Evolutionary conservation across 2,888 invertebrate species (phyloP), one percentile per base, ranked within the genome.

Genomic region (Melangyna quadrimaculata): DNA sequence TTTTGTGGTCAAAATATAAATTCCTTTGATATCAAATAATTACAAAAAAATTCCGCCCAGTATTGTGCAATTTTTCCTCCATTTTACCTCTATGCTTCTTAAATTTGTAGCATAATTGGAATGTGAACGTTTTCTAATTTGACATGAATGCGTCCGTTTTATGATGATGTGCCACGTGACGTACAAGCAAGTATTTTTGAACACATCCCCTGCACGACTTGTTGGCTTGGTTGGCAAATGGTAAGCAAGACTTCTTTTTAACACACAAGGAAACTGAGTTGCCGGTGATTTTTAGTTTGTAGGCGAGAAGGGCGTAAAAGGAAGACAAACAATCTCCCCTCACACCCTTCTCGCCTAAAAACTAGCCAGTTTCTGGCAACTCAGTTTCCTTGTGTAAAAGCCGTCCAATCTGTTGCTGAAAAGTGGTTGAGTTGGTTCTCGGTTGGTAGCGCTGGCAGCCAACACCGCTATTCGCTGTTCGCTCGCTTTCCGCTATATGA

Each of bases 101-200:
- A 79, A 84, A 84, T 84, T 75, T 77, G 75, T 72, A 79, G 75
- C 79, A 79, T 84, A 84, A 84, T 84, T 84, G 75, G 75, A 72
- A 72, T 72, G 75, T 72, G 80, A 84, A 79, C 79, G 40, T 67
- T 80, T 84, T 84, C 71, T 79, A 79, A 84, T 79, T 84, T 84
- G 84, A 84, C 84, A 24, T 79, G 71, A 79, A 79, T 84, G 75
- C 71, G 67, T 67, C 67, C 67, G 67, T 75, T 75, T 84, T 79
- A 77, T 75, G 79, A 72, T 77, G 75, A 79, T 67, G 53, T 75
- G 57, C 65, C 67, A 84, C 83, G 83, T 83, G 83, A 57, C 57
- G 65, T 45, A 40, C 43, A 35, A 48, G 69, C 59, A 74, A 67
- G 48, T 51, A 48, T 70, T 74, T 73, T 70, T 59, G 53, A 65